Percentiles rank a stretch among this genome's conserved stretches.
These are phyloP conservation scores for Chaetophractus vellerosus DNA, from an alignment of 2,797 vertebrate genomes.

Conservation along the genomic window DNA sequence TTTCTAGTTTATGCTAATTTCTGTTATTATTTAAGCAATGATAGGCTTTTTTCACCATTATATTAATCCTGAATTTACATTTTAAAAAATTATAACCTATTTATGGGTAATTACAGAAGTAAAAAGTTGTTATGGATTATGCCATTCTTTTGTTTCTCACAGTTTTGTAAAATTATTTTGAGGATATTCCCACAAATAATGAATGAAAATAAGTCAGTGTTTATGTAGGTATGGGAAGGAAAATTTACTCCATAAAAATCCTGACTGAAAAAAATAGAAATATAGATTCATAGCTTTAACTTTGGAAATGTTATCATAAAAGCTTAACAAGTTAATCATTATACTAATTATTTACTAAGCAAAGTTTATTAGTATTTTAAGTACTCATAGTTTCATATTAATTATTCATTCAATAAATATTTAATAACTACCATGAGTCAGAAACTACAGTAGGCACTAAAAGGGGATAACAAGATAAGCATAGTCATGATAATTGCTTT, in stretches of 20 bases:
- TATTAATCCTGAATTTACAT: neutral
- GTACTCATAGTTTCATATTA: neutral
- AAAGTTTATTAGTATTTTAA: neutral
- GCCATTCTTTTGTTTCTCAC: neutral
- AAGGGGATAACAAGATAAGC: neutral
- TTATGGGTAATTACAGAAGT: neutral
- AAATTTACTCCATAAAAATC: neutral
- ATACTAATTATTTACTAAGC: neutral
- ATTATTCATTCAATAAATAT: neutral
- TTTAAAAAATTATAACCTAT: neutral
- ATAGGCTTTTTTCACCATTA: neutral
- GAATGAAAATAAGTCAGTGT: neutral
- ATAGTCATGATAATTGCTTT: neutral
- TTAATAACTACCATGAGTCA: neutral
- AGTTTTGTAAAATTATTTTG: neutral
- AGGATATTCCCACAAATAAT: neutral
- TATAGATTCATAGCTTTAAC: neutral
- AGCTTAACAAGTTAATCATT: neutral
- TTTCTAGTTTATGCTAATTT: neutral
- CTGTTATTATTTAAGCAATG: neutral
- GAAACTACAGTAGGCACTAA: neutral
- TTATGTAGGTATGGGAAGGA: neutral
- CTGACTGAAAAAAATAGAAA: neutral
- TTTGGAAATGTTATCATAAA: neutral
- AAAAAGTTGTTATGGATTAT: neutral